Evolutionary conservation across 2,888 invertebrate genomes (phyloP).

Genomic region (Lasioglossum leucozonium): DNA sequence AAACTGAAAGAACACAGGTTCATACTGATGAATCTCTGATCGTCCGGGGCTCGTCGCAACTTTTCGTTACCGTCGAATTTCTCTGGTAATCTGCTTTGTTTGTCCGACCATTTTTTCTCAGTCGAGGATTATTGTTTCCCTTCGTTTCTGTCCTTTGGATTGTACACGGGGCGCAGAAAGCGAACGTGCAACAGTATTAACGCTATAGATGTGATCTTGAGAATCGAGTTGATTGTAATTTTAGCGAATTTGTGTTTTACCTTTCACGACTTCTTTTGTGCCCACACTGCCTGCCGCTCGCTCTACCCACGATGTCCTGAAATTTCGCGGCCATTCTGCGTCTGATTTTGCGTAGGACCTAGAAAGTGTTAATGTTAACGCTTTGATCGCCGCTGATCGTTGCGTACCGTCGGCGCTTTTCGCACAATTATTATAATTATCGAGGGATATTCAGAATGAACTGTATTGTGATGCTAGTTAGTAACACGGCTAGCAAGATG

Average conservation of each 20-base stretch:
- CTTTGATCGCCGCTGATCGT: background rate
- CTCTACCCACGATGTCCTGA: constrained; percentile 43
- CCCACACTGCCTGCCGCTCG: constrained; percentile 55
- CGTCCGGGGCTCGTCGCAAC: background rate
- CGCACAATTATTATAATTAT: constrained; percentile 44
- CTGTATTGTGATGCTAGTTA: background rate
- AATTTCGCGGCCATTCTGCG: background rate
- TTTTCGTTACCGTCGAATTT: background rate
- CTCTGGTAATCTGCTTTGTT: background rate
- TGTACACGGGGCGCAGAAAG: background rate
- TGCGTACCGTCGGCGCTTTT: constrained; percentile 13
- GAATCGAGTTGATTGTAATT: constrained; percentile 8
- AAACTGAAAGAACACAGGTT: constrained; percentile 65
- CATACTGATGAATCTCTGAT: background rate
- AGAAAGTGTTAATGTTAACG: background rate
- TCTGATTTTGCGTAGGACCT: background rate
- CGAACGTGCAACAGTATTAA: constrained; percentile 58
- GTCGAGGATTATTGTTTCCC: background rate
- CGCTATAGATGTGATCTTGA: constrained; percentile 27
- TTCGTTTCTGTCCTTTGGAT: constrained; percentile 37
- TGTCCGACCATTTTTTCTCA: constrained; percentile 3
- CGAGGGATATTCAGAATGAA: background rate
- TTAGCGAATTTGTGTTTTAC: constrained; percentile 47
- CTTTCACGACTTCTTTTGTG: constrained; percentile 52
- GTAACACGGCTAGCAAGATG: background rate